phyloP scores from a whole-genome alignment of 2,888 invertebrate species.

The Diloba caeruleocephala region DNA sequence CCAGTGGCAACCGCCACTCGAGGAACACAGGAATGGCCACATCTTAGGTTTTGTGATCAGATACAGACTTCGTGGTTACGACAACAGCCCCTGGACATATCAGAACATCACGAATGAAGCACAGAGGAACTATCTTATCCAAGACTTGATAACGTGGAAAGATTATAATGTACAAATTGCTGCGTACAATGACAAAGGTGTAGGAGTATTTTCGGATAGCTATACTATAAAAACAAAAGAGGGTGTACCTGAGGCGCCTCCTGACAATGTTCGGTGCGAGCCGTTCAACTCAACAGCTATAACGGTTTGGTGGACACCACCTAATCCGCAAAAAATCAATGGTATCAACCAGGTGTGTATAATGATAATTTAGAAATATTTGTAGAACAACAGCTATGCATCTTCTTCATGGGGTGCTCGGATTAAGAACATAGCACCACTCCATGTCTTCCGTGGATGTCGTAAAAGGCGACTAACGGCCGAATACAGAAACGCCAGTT shows the following conservation, averaged over 20 bases:
- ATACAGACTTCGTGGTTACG: slow-evolving; percentile 97
- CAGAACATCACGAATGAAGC: slow-evolving; percentile 98
- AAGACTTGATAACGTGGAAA: slow-evolving; percentile 99
- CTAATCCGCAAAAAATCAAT: slow-evolving; percentile 98
- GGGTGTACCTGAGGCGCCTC: slow-evolving; percentile 98
- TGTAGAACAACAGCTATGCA: too few species aligned
- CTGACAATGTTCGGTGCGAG: slow-evolving; percentile 93
- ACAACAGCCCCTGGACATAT: slow-evolving; percentile 96
- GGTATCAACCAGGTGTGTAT: slow-evolving; percentile 96
- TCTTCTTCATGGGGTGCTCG: too few species aligned
- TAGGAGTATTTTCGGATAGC: slow-evolving; percentile 97
- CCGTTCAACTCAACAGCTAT: slow-evolving; percentile 96
- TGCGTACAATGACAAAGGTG: slow-evolving; percentile 98
- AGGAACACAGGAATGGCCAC: slow-evolving; percentile 98
- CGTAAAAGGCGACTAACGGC: too few species aligned
- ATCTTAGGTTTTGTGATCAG: slow-evolving; percentile 97
- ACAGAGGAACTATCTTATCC: slow-evolving; percentile 96
- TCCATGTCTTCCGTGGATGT: too few species aligned
- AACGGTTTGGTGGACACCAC: slow-evolving; percentile 97
- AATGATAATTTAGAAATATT: neutral
- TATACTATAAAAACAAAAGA: slow-evolving; percentile 98
- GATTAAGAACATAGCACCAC: too few species aligned
- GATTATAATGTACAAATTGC: slow-evolving; percentile 99
- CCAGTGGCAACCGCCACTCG: slow-evolving; percentile 98
- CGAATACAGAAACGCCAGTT: too few species aligned